A percentile compares a stretch with the other conserved stretches of the same genome.
phyloP scores from a whole-genome alignment of 2,888 invertebrate species.

The Chironomus tentans region DNA sequence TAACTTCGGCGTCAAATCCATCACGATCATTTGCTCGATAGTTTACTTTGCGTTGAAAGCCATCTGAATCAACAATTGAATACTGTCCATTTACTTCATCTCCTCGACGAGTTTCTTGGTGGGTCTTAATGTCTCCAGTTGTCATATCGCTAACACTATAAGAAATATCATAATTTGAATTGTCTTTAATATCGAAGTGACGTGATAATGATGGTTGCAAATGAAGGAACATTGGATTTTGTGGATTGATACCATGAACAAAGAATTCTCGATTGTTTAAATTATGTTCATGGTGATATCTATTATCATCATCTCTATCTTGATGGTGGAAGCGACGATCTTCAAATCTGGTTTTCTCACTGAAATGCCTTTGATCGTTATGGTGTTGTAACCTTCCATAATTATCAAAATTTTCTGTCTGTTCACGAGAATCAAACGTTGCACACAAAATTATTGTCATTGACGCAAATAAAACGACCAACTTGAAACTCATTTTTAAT shows the following conservation, averaged over 20 bases:
- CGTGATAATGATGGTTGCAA: background rate
- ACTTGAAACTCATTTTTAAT: conserved; percentile 16
- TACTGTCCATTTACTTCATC: conserved; percentile 26
- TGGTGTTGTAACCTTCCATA: background rate
- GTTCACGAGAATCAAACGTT: conserved; percentile 32
- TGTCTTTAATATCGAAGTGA: background rate
- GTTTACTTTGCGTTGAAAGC: conserved; percentile 23
- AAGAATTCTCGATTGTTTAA: conserved; percentile 14
- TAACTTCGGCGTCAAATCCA: conserved; percentile 27
- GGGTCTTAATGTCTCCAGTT: conserved; percentile 27
- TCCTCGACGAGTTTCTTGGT: conserved; percentile 24
- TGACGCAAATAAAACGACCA: background rate
- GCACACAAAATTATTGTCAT: background rate
- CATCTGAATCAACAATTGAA: conserved; percentile 26
- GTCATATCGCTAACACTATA: conserved; percentile 20
- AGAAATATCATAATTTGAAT: conserved; percentile 22
- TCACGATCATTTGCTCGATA: conserved; percentile 23
- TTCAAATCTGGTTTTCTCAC: too few species aligned
- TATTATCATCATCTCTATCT: too few species aligned
- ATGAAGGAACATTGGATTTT: background rate
- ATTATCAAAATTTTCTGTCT: background rate
- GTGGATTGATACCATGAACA: background rate
- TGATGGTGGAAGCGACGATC: too few species aligned
- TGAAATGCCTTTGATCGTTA: background rate
- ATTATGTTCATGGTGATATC: background rate